phyloP scores from a whole-genome alignment of 2,888 invertebrate genomes.

The Meliscaeva auricollis region DNA sequence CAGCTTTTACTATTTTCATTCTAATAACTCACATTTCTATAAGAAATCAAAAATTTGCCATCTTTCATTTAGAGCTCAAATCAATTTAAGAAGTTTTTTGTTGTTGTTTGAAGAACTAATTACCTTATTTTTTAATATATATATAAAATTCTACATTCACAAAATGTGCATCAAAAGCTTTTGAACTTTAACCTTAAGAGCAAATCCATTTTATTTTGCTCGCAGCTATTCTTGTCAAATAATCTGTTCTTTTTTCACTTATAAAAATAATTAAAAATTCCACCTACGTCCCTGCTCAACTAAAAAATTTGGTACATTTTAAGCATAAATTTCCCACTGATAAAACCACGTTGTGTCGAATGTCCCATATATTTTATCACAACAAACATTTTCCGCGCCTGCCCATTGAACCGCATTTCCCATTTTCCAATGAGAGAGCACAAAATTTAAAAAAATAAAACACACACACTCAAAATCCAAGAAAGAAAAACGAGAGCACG shows the following conservation, averaged over 20 bases:
- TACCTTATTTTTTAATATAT: too few species aligned
- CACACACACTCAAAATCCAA: not conserved
- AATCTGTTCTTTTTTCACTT: not conserved
- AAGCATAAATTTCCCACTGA: conserved; percentile 63
- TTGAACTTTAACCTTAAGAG: too few species aligned
- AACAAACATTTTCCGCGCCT: conserved; percentile 74
- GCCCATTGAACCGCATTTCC: conserved; percentile 54
- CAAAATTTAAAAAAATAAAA: conserved; percentile 30
- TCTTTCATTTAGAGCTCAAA: too few species aligned
- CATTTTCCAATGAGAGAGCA: conserved; percentile 69
- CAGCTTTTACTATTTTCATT: too few species aligned
- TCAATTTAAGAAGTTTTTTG: too few species aligned
- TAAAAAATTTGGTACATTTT: conserved; percentile 31
- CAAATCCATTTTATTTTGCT: too few species aligned
- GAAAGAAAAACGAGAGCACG: conserved; percentile 47
- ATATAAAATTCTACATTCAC: too few species aligned
- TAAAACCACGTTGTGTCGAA: conserved; percentile 73
- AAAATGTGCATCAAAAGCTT: too few species aligned
- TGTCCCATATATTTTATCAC: conserved; percentile 72
- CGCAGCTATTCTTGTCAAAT: too few species aligned
- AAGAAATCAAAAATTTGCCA: too few species aligned
- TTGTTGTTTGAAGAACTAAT: too few species aligned
- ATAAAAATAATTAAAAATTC: not conserved
- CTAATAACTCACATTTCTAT: too few species aligned
- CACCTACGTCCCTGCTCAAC: conserved; percentile 57